Evolutionary conservation across 2,888 invertebrate genomes (phyloP), one percentile per base, ranked within the genome.

Genomic region (Caenorhabditis sp.): DNA sequence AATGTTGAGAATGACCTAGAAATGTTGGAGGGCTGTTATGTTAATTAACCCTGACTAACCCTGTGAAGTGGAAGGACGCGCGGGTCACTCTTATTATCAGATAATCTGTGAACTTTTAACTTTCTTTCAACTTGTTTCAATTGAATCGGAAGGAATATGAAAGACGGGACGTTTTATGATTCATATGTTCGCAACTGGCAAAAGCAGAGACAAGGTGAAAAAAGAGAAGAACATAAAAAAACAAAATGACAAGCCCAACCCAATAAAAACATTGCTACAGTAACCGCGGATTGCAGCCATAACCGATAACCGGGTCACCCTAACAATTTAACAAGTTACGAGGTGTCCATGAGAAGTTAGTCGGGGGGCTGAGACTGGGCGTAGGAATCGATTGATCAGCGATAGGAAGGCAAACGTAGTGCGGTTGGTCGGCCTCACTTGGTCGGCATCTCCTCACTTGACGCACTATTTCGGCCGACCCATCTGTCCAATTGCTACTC

Each of bases 331-430:
- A n/a, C n/a, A n/a, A n/a, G n/a, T n/a, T n/a, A n/a, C n/a, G n/a
- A n/a, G n/a, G n/a, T n/a, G n/a, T n/a, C n/a, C n/a, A n/a, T n/a
- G 22, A 61, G 35, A 55, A 55, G 55, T 28, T 9, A 20, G 20
- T 11, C 26, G 24, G 67, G 32, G 37, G 69, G 50, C 58, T 47
- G 15, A 69, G 69, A 58, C 40, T 32, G 32, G 40, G 15, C 44
- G 50, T 18, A 32, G 35, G 53, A 76, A 76, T 76, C 76, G 76
- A 76, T 76, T 76, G 76, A 76, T 76, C 76, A 76, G 50, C 76
- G 76, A 76, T 76, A 76, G 76, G 67, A 67, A 67, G 61, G 67
- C 67, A 55, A 74, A 64, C 60, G 58, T 53, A 67, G 67, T 35
- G 76, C 74, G 76, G 50, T 58, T 65, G 40, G 44, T 50, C 76